Evolutionary conservation across 2,113 vertebrate species (phyloP), one percentile per base, ranked within the genome.

Genomic region (Daphoenositta chrysoptera): DNA sequence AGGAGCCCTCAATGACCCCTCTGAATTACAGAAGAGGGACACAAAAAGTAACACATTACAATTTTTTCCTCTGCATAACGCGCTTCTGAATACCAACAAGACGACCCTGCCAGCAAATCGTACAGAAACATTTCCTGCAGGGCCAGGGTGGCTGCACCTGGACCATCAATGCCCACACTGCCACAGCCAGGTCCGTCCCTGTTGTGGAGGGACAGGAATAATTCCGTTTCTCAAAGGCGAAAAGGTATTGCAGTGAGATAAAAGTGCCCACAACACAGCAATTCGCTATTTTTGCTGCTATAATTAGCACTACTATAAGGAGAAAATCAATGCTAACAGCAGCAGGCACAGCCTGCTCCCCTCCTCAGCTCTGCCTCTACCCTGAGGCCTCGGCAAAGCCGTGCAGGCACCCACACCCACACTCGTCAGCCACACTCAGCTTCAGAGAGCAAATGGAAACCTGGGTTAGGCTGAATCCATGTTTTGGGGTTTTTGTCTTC

Each of bases 131-230:
- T 42, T 44, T 27, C 17, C 77, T 37, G 39, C 6, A 28, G 11
- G 60, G 28, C 11, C 31, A 20, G 47, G 30, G 12, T 0, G 2
- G 56, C 50, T 51, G 28, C 40, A 44, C 15, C 33, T 6, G 20
- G 27, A 30, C 4, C 12, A 47, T 11, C 18, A 9, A 9, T 2
- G 39, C 45, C 17, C 27, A 20, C 4, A 4, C 27, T 60, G 11
- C 15, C 73, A 30, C n/a, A 64, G 33, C 16, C 24, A 27, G 19
- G 31, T 75, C 65, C 10, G 1, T 17, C 19, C 16, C 40, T 37
- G 20, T 1, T 3, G 56, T 0, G 0, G 9, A 6, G 26, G 26
- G 7, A 37, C 1, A 2, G 18, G 6, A 40, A 39, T 27, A 45
- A 57, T 39, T 47, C 30, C 0, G 0, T 31, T 57, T 71, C 57